Base-by-base conservation (phyloP, 2,797 vertebrate species). In the Eulemur coronatus region DNA sequence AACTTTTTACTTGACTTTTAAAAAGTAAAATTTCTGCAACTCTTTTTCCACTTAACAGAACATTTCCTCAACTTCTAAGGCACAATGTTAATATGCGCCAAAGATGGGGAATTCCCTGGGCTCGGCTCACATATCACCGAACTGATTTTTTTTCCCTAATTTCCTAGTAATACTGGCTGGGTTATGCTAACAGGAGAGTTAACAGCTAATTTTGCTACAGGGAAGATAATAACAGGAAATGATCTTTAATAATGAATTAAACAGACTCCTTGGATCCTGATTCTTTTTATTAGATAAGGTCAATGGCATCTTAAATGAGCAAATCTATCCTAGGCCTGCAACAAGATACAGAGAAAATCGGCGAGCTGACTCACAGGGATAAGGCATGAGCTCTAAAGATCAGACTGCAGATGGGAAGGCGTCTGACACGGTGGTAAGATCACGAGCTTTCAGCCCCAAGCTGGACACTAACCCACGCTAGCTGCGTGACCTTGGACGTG, bases 171-270 rank as follows among this genome's bases (percentile, higher is more conserved):
- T 91, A 79, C 76, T 95, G 97, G 96, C 90, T 97, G 92, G 96
- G 95, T 97, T 97, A 91, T 95, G 96, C 96, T 98, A 98, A 98
- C 97, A 98, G 87, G 97, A 98, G 97, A 92, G 91, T 98, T 97
- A 98, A 98, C 97, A 98, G 97, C 97, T 98, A 97, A 98, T 98
- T 98, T 98, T 95, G 97, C 98, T 98, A 96, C 96, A 97, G 97
- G 97, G 97, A 97, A 96, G 97, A 98, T 98, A 98, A 97, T 98
- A 98, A 98, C 97, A 98, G 97, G 97, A 98, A 97, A 98, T 97
- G 96, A 98, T 98, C 98, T 98, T 97, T 97, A 97, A 97, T 97
- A 98, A 97, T 98, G 98, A 97, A 97, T 98, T 98, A 97, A 97
- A 98, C 92, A 97, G 95, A 97, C 94, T 98, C 97, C 97, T 98